These are phyloP conservation scores for Trachurus trachurus DNA, from an alignment of 2,797 vertebrate genomes.

Conservation along the genomic window DNA sequence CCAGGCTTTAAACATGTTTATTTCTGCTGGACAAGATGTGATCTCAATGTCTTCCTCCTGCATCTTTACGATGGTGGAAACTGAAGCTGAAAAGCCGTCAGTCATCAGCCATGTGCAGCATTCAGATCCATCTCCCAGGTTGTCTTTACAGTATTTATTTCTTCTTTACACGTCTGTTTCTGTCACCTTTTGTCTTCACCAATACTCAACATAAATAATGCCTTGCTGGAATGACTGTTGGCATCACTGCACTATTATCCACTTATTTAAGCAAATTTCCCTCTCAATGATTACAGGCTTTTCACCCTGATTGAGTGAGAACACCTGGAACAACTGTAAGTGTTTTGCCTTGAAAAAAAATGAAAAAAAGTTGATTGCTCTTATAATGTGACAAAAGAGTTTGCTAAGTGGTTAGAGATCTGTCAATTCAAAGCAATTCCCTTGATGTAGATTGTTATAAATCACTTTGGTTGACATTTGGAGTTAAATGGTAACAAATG, in stretches of 20 bases:
- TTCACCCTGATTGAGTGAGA: not conserved
- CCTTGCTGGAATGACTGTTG: not conserved
- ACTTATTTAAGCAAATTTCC: not conserved
- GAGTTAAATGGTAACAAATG: not conserved
- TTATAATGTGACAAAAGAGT: not conserved
- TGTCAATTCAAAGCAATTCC: not conserved
- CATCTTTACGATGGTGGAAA: not conserved
- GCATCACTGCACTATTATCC: not conserved
- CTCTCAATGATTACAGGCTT: not conserved
- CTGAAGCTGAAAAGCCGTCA: too few relatives aligned
- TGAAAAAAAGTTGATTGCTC: not conserved
- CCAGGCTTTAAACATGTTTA: too few relatives aligned
- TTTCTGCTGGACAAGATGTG: too few relatives aligned
- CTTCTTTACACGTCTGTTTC: not conserved
- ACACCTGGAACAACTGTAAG: not conserved
- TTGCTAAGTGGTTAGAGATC: not conserved
- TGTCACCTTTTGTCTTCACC: not conserved
- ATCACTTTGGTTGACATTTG: not conserved
- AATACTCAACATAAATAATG: not conserved
- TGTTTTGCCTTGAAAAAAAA: not conserved
- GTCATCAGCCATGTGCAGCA: too few relatives aligned
- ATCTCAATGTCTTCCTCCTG: too few relatives aligned
- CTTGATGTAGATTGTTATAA: not conserved
- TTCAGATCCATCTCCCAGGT: too few relatives aligned
- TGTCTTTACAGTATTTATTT: not conserved